Evolutionary conservation across 1,140 invertebrate species (phyloP).

Genomic region (Lineus longissimus): DNA sequence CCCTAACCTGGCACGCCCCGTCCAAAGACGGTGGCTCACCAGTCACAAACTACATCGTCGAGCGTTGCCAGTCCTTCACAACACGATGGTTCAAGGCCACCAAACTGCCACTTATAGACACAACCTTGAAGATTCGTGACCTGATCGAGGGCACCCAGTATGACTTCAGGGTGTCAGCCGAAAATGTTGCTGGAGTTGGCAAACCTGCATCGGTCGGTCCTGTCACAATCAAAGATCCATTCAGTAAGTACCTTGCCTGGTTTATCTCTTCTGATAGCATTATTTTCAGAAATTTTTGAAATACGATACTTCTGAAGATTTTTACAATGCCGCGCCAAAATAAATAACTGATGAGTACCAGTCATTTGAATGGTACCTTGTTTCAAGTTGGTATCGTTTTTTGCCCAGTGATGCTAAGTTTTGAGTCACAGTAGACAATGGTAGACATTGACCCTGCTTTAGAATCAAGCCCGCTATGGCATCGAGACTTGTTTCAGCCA

Average conservation of each 20-base stretch:
- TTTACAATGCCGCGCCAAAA: too few species aligned
- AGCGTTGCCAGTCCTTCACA: conserved; percentile 77
- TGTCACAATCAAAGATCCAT: conserved; percentile 37
- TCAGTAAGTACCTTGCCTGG: conserved; percentile 14
- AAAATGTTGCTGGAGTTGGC: conserved; percentile 88
- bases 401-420: background rate
- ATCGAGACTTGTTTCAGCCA: too few species aligned
- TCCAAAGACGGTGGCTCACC: conserved; percentile 31
- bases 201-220: conserved; percentile 69
- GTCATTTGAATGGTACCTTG: background rate
- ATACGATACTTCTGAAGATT: background rate
- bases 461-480: too few species aligned
- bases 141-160: conserved; percentile 92
- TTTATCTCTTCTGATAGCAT: too few species aligned
- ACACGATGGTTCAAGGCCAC: conserved; percentile 60
- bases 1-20: conserved; percentile 60
- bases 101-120: conserved; percentile 4
- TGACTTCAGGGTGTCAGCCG: conserved; percentile 86
- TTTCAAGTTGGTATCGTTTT: background rate
- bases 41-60: conserved; percentile 79
- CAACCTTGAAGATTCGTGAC: conserved; percentile 64
- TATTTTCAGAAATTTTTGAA: background rate
- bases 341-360: too few species aligned
- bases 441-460: too few species aligned
- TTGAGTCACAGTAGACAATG: background rate